phyloP scores from a whole-genome alignment of 2,113 vertebrate genomes.

The Mus spicilegus region DNA sequence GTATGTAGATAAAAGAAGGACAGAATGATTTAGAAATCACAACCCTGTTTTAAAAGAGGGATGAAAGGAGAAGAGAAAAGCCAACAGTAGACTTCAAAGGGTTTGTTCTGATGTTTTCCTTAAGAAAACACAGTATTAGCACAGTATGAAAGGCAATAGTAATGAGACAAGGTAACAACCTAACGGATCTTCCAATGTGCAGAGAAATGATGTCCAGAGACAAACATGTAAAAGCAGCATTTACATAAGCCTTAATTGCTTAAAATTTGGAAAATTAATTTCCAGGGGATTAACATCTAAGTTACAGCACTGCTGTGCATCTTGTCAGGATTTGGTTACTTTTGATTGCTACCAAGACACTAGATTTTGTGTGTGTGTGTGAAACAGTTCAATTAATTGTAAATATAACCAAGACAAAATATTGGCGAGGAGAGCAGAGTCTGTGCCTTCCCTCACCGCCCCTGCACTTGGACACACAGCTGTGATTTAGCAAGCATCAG shows the following conservation, averaged over 20 bases:
- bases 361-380: not conserved
- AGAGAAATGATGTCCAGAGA: not conserved
- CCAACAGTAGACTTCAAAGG: not conserved
- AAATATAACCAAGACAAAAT: not conserved
- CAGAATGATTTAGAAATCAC: slow-evolving; percentile 19
- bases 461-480: not conserved
- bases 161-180: not conserved
- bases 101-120: not conserved
- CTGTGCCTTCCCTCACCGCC: not conserved
- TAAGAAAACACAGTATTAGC: not conserved
- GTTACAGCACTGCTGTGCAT: not conserved
- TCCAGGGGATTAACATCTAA: not conserved
- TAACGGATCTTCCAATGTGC: not conserved
- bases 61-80: not conserved
- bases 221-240: not conserved
- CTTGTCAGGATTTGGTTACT: not conserved
- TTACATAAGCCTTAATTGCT: not conserved
- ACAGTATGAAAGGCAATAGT: not conserved
- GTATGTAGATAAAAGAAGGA: not conserved
- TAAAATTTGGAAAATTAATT: not conserved
- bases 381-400: slow-evolving; percentile 17
- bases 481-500: not conserved
- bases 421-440: not conserved
- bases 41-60: not conserved
- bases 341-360: not conserved